Percentiles rank a stretch among this genome's conserved stretches.
Conservation (phyloP, 2,888 invertebrate genomes). For the Anthrax anthrax region DNA sequence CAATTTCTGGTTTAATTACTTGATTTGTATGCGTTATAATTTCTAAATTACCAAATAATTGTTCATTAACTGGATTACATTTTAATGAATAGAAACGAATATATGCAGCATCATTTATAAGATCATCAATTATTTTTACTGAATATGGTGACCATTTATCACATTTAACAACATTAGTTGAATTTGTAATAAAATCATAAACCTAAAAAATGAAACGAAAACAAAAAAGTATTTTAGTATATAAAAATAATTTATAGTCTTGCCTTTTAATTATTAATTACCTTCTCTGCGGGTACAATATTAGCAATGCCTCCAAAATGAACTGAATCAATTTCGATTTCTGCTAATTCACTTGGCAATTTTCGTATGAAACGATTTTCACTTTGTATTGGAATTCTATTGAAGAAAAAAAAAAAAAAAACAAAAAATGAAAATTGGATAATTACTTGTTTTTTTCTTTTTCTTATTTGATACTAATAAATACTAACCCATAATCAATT, state of each 20-base stretch:
- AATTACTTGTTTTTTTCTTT: too few relatives aligned
- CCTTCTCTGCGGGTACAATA: constrained; percentile 10
- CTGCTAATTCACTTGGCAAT: constrained; percentile 2
- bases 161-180: not conserved
- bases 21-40: constrained; percentile 7
- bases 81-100: constrained; percentile 2
- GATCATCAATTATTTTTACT: constrained; percentile 6
- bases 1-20: constrained; percentile 4
- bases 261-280: not conserved
- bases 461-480: not conserved
- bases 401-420: not conserved
- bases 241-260: not conserved
- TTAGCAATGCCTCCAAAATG: constrained; percentile 9
- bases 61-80: not conserved
- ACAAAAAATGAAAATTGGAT: not conserved
- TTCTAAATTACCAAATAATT: constrained; percentile 9
- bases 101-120: constrained; percentile 6
- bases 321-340: not conserved
- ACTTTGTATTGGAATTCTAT: constrained; percentile 6
- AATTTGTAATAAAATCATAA: constrained; percentile 4
- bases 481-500: constrained; percentile 9
- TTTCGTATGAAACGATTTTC: constrained; percentile 3
- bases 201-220: constrained; percentile 3
- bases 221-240: not conserved
- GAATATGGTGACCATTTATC: constrained; percentile 9